A percentile compares a stretch with the other conserved stretches of the same genome.
phyloP scores from a whole-genome alignment of 2,113 vertebrate species.

The Sinocyclocheilus anophthalmus region DNA sequence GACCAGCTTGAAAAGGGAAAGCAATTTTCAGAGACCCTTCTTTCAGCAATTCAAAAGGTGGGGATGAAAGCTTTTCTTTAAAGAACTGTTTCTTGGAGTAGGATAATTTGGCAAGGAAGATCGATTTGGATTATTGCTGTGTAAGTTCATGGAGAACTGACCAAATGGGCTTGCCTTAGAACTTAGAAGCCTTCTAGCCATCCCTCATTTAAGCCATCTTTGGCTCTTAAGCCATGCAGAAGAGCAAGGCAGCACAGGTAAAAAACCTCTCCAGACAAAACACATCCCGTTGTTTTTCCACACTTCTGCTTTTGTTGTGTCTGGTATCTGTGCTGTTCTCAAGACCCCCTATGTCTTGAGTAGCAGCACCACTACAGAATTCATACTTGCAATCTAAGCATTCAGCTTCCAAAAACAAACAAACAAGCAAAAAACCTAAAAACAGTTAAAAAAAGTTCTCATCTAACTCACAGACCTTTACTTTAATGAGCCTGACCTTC shows the following conservation, averaged over 20 bases:
- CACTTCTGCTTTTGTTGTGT: constrained; percentile 63
- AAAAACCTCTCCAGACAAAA: constrained; percentile 60
- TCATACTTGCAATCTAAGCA: constrained; percentile 32
- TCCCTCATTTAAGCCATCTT: constrained; percentile 58
- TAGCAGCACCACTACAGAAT: neutral
- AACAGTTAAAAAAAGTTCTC: neutral
- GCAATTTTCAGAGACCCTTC: constrained; percentile 49
- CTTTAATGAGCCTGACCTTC: constrained; percentile 1
- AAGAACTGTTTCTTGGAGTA: neutral
- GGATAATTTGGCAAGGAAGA: neutral
- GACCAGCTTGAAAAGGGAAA: constrained; percentile 39
- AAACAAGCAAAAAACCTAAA: neutral
- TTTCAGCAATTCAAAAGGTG: neutral
- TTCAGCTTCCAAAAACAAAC: neutral
- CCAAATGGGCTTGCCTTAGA: constrained; percentile 38
- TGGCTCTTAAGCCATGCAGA: neutral
- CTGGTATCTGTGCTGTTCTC: constrained; percentile 46
- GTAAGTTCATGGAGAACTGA: neutral
- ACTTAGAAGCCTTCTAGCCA: constrained; percentile 20
- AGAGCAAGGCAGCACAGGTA: constrained; percentile 43
- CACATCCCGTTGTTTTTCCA: constrained; percentile 48
- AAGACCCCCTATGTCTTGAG: neutral
- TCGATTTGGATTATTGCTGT: neutral
- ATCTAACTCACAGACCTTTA: constrained; percentile 3
- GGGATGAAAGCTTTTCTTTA: neutral